Percentiles rank a stretch among this genome's conserved stretches.
Conservation (phyloP, 2,797 vertebrate genomes). For the Micromesistius poutassou region DNA sequence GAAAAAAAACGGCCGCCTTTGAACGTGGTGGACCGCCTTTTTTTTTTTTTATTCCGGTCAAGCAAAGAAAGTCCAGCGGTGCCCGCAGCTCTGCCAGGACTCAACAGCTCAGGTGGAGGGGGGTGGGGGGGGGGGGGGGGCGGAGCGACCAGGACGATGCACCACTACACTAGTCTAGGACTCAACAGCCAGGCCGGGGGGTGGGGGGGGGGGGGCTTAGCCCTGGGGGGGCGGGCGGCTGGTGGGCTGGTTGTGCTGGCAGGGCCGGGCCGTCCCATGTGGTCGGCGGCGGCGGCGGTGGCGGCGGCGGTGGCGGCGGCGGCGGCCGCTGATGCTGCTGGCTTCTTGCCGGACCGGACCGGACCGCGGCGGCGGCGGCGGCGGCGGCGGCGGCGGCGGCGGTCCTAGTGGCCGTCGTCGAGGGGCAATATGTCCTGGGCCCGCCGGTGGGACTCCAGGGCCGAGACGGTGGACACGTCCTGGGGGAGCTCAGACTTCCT, state of each 20-base stretch:
- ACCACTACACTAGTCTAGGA: too few relatives aligned
- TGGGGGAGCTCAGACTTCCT: conserved; percentile 97
- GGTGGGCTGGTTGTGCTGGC: conserved; percentile 44
- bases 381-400: not conserved
- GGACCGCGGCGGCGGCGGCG: conserved; percentile 14
- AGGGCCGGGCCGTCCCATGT: conserved; percentile 39
- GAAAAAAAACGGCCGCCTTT: conserved; percentile 20
- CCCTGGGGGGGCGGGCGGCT: conserved; percentile 35
- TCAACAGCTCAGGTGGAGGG: conserved; percentile 23
- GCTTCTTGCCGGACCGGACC: conserved; percentile 40
- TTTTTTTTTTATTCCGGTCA: conserved; percentile 31
- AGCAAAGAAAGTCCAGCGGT: conserved; percentile 35
- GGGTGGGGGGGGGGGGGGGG: conserved; percentile 40
- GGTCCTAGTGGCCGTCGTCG: conserved; percentile 86
- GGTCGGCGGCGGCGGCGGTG: conserved; percentile 32
- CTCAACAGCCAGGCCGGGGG: conserved; percentile 23
- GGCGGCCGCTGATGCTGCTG: conserved; percentile 42
- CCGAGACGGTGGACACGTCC: conserved; percentile 93
- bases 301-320: conserved; percentile 23
- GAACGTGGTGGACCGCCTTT: conserved; percentile 18
- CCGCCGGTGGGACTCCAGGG: conserved; percentile 91
- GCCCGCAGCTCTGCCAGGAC: conserved; percentile 29
- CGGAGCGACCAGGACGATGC: too few relatives aligned
- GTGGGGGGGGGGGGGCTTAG: conserved; percentile 39
- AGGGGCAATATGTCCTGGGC: conserved; percentile 88